A percentile compares a stretch with the other conserved stretches of the same genome.
Evolutionary conservation across 2,888 invertebrate genomes (phyloP).

Genomic region (Aspidiotus rigidus): DNA sequence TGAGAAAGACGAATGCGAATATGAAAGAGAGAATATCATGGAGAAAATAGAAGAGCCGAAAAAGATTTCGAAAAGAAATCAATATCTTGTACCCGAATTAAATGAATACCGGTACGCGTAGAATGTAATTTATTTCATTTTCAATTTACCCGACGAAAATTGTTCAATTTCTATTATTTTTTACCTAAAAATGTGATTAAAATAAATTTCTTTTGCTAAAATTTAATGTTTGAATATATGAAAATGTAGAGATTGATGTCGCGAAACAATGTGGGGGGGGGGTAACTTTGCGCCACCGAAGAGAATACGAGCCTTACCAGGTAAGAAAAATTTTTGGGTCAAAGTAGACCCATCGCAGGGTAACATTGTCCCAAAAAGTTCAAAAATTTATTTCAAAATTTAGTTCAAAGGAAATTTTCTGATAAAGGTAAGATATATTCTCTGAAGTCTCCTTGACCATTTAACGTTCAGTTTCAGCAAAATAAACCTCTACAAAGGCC

Average conservation of each 20-base stretch:
- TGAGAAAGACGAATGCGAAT: not conserved
- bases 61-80: conserved; percentile 1
- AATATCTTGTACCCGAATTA: not conserved
- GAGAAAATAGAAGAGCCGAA: not conserved
- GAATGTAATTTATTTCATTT: not conserved
- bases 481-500: not conserved
- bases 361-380: conserved; percentile 4
- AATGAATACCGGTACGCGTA: not conserved
- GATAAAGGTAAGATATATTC: not conserved
- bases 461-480: not conserved
- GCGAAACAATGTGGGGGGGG: not conserved
- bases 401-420: conserved; percentile 2
- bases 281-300: too few relatives aligned
- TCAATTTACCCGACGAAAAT: not conserved
- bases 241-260: not conserved
- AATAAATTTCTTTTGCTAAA: not conserved
- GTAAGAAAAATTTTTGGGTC: too few relatives aligned
- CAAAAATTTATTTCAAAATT: not conserved
- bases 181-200: not conserved
- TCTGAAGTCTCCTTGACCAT: not conserved
- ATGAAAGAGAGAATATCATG: not conserved
- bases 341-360: too few relatives aligned
- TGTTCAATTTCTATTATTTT: not conserved
- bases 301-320: too few relatives aligned
- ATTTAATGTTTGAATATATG: not conserved